Base-by-base conservation (phyloP, 2,797 vertebrate genomes). In the Poliocrania exsul region DNA sequence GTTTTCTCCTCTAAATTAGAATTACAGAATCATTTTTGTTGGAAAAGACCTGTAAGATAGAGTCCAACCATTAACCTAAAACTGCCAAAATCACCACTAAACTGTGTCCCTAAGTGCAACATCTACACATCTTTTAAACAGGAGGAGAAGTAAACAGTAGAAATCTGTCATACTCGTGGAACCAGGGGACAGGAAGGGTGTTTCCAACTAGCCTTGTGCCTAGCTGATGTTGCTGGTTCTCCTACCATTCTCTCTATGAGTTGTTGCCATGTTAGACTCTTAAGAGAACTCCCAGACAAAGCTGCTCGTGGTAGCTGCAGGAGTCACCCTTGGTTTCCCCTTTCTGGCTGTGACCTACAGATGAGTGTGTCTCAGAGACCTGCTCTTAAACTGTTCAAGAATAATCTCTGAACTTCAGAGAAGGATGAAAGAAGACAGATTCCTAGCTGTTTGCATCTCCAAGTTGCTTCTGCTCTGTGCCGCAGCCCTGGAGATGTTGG, bases 241-340 rank as follows among this genome's bases (percentile, higher is more conserved):
- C 24, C 40, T 62, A 26, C 47, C 4, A 0, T 73, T 70, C 26
- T 73, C 15, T 14, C 13, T 37, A 0, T 21, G 53, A 7, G 5
- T 37, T 16, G 2, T 51, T 77, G 2, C 0, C 1, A 1, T 33
- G 11, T 38, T 16, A 4, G 3, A 12, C 57, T n/a, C 49, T 81
- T 42, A 18, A 14, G 51, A 56, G 46, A 35, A 7, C 13, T 40
- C 18, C 9, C 47, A 57, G 29, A 23, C 18, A 31, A 57, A 79
- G 46, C 35, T 54, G 46, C 88, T 78, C 42, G 14, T 0, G 0
- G 9, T 71, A 14, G 56, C 69, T 95, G 72, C 33, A 83, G 61
- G 35, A 44, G 51, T 70, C 60, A 81, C 40, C 33, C 49, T 85
- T 88, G 46, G 4, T 81, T 85, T 87, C 65, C 20, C 82, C 42